These are phyloP conservation scores for Epinotia ramella DNA, from an alignment of 2,888 invertebrate species.

Conservation along the genomic window DNA sequence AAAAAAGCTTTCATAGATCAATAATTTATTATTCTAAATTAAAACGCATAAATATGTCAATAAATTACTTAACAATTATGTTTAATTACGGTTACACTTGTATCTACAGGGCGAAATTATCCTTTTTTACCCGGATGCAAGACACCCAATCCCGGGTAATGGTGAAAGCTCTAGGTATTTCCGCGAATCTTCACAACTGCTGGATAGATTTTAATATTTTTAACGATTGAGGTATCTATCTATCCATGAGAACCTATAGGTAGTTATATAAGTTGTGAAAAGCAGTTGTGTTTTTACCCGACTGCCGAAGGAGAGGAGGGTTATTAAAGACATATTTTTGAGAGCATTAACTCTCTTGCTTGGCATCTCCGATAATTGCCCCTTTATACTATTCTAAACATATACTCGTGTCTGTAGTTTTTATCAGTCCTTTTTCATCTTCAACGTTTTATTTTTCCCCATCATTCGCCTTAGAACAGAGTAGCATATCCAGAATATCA, in stretches of 20 bases:
- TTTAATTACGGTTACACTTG: too few species aligned
- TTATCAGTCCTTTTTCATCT: slow-evolving; percentile 61
- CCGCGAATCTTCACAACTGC: neutral
- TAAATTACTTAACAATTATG: slow-evolving; percentile 35
- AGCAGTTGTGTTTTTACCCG: neutral
- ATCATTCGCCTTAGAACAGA: slow-evolving; percentile 72
- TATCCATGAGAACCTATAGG: neutral
- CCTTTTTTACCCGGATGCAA: neutral
- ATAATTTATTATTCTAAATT: slow-evolving; percentile 5
- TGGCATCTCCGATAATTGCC: neutral
- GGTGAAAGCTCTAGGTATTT: neutral
- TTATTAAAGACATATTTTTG: neutral
- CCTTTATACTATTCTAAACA: neutral
- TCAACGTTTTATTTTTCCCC: slow-evolving; percentile 56
- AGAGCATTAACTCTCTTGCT: too few species aligned
- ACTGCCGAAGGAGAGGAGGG: too few species aligned
- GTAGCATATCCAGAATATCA: slow-evolving; percentile 75
- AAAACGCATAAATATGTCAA: slow-evolving; percentile 29
- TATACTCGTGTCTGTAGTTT: neutral
- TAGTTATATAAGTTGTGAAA: neutral
- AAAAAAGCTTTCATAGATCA: neutral
- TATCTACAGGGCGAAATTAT: neutral
- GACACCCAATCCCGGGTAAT: neutral
- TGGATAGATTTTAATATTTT: neutral
- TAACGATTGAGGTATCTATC: neutral